Percentiles rank a stretch among this genome's conserved stretches.
These are phyloP conservation scores for Chymomyza caudatula DNA, from an alignment of 2,888 invertebrate species.

Conservation along the genomic window DNA sequence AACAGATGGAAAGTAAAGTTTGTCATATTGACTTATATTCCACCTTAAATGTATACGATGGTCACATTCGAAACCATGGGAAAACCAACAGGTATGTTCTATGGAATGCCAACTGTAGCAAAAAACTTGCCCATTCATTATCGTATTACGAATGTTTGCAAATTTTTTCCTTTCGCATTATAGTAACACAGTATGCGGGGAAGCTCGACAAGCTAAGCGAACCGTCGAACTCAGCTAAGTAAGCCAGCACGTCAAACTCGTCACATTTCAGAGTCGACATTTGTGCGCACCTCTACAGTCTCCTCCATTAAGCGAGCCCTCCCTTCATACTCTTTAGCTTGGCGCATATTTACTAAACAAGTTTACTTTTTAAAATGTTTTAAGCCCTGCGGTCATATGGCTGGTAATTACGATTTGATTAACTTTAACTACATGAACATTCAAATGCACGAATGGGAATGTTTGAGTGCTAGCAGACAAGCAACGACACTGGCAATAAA, in stretches of 20 bases:
- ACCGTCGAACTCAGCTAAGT: not conserved
- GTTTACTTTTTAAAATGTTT: slow-evolving; percentile 76
- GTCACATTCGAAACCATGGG: too few relatives aligned
- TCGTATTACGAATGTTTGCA: not conserved
- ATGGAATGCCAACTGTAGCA: too few relatives aligned
- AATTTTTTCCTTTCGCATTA: too few relatives aligned
- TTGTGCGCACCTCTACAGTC: not conserved
- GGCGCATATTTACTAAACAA: slow-evolving; percentile 69
- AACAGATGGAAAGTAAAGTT: too few relatives aligned
- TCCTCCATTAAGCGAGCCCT: not conserved
- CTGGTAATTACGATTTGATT: slow-evolving; percentile 77
- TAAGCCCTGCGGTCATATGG: slow-evolving; percentile 58
- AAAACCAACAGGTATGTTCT: too few relatives aligned
- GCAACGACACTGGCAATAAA: not conserved
- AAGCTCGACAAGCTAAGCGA: not conserved
- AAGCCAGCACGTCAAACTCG: slow-evolving; percentile 3
- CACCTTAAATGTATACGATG: too few relatives aligned
- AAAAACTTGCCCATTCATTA: not conserved
- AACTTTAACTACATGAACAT: slow-evolving; percentile 77
- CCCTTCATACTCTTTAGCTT: slow-evolving; percentile 12
- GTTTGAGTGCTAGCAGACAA: slow-evolving; percentile 15
- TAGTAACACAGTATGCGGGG: too few relatives aligned
- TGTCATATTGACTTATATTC: too few relatives aligned
- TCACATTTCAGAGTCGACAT: not conserved
- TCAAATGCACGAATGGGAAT: slow-evolving; percentile 38